A percentile compares a stretch with the other conserved stretches of the same genome.
These are phyloP conservation scores for Cephonodes hylas DNA, from an alignment of 2,888 invertebrate genomes.

Conservation along the genomic window DNA sequence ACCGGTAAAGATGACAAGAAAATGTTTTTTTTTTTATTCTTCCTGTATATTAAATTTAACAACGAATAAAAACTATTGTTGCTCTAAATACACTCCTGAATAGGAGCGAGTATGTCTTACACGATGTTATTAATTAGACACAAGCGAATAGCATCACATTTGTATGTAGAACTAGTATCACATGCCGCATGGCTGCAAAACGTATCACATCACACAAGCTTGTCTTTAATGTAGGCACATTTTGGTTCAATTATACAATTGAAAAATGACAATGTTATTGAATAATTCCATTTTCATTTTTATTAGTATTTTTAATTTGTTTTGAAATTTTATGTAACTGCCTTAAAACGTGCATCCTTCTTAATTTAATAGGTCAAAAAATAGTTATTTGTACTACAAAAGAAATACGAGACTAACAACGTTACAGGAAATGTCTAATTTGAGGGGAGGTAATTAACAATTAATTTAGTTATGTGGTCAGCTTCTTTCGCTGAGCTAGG, in stretches of 20 bases:
- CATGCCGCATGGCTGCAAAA: neutral
- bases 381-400: too few species aligned
- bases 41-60: neutral
- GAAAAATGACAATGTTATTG: too few species aligned
- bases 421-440: neutral
- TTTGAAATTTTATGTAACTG: too few species aligned
- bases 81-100: slow-evolving; percentile 11
- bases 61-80: neutral
- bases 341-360: too few species aligned
- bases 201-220: neutral
- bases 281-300: too few species aligned
- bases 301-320: too few species aligned
- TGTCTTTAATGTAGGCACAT: too few species aligned
- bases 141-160: neutral
- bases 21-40: neutral
- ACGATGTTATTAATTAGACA: slow-evolving; percentile 13
- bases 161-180: neutral
- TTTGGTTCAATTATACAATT: too few species aligned
- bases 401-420: neutral
- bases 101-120: slow-evolving; percentile 10
- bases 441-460: neutral
- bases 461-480: neutral
- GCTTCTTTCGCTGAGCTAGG: too few species aligned
- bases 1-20: too few species aligned
- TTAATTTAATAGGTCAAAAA: too few species aligned